Evolutionary conservation across 2,113 vertebrate genomes (phyloP).

Genomic region (Cariama cristata): DNA sequence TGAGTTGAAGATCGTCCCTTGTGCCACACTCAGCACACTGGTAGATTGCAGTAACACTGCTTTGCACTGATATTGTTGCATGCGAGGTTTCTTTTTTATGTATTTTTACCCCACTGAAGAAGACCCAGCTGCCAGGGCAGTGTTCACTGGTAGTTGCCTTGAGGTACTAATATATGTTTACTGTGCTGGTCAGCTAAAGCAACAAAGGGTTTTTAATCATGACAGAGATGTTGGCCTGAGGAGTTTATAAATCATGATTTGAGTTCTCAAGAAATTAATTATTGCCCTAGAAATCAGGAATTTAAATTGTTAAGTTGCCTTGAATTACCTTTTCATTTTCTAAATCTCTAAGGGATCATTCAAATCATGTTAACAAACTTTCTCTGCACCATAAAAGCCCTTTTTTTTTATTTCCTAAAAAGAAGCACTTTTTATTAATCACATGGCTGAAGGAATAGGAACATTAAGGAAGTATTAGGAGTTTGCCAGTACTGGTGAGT

Average conservation of each 20-base stretch:
- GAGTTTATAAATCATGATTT: background rate
- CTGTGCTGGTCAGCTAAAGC: background rate
- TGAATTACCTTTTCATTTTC: background rate
- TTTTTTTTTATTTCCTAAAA: background rate
- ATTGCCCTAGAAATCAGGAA: background rate
- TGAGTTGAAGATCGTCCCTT: background rate
- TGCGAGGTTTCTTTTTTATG: background rate
- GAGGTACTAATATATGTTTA: background rate
- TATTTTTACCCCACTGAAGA: background rate
- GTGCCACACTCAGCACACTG: background rate
- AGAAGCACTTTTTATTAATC: background rate
- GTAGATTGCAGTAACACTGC: background rate
- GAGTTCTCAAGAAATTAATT: background rate
- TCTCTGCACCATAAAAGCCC: background rate
- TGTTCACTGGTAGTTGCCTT: background rate
- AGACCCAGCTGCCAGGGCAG: background rate
- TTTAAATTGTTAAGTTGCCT: background rate
- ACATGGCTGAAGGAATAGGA: background rate
- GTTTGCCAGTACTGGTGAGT: background rate
- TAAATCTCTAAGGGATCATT: background rate
- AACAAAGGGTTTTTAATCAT: background rate
- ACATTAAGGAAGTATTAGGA: background rate
- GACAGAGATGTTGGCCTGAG: background rate
- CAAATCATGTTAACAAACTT: background rate
- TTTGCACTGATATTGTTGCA: background rate